Percentiles rank a stretch among this genome's conserved stretches.
phyloP scores from a whole-genome alignment of 2,113 vertebrate genomes.

The Cathartes aura region DNA sequence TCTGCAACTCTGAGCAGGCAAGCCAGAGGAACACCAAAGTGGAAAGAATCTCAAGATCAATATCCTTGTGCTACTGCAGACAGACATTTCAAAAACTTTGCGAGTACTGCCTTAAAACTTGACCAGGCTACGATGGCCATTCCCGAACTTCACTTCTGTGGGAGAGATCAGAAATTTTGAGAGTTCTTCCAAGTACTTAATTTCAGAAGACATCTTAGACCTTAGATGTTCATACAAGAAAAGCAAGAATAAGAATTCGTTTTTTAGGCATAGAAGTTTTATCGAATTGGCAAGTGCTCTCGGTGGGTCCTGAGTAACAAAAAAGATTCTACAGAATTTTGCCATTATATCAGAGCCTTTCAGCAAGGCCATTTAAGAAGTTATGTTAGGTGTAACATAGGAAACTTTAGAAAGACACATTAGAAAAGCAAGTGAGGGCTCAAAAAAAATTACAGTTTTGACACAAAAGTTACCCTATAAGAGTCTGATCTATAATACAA shows the following conservation, averaged over 20 bases:
- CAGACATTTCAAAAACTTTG: neutral
- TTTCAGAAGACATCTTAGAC: neutral
- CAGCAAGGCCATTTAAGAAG: neutral
- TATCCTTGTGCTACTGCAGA: neutral
- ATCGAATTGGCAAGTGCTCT: fast-evolving
- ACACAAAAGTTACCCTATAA: neutral
- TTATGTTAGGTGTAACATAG: neutral
- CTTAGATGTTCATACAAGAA: neutral
- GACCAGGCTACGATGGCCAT: fast-evolving
- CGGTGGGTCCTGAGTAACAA: neutral
- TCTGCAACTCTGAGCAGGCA: neutral
- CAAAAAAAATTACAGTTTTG: neutral
- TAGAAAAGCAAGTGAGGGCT: neutral
- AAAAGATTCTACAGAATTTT: neutral
- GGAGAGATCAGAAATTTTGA: neutral
- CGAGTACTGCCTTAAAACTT: neutral
- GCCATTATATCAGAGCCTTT: neutral
- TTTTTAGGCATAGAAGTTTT: neutral
- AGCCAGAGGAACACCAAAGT: neutral
- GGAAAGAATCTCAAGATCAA: neutral
- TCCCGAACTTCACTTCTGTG: neutral
- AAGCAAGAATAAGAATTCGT: neutral
- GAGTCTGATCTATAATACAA: neutral
- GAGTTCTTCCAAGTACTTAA: neutral
- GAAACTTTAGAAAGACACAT: neutral